Evolutionary conservation across 2,888 invertebrate species (phyloP).

Genomic region (Amblyteles armatorius): DNA sequence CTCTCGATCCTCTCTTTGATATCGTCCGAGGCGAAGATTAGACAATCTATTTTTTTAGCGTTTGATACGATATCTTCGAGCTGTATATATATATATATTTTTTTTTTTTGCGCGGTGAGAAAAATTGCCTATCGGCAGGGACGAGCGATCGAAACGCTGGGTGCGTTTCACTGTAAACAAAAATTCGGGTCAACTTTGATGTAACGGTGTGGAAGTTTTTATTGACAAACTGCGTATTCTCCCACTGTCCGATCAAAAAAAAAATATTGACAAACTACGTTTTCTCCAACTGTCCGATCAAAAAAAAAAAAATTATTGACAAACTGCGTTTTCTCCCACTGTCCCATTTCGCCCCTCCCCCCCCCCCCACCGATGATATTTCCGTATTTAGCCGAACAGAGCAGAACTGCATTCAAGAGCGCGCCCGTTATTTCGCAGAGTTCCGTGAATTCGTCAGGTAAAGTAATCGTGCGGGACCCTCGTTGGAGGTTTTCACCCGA

Average conservation of each 20-base stretch:
- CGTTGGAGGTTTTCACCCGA: background rate
- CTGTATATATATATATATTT: background rate
- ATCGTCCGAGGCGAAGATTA: background rate
- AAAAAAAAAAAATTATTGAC: no score
- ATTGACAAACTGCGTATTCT: no score
- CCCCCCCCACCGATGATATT: no score
- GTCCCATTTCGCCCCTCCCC: no score
- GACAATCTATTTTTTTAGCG: slow-evolving; percentile 18
- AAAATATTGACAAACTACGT: no score
- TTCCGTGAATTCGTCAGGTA: background rate
- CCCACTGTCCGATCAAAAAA: no score
- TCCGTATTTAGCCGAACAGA: no score
- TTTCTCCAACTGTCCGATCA: no score
- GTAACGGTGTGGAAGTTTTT: no score
- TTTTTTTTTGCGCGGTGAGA: background rate
- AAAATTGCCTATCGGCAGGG: background rate
- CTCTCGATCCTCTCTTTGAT: background rate
- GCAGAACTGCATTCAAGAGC: no score
- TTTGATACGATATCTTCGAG: slow-evolving; percentile 37
- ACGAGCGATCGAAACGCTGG: background rate
- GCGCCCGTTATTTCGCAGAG: no score
- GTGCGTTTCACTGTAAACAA: background rate
- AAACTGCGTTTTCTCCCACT: no score
- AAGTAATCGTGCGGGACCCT: slow-evolving; percentile 1
- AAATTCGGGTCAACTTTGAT: background rate